These are phyloP conservation scores for Notiomystis cincta DNA, from an alignment of 2,113 vertebrate genomes.

Conservation along the genomic window DNA sequence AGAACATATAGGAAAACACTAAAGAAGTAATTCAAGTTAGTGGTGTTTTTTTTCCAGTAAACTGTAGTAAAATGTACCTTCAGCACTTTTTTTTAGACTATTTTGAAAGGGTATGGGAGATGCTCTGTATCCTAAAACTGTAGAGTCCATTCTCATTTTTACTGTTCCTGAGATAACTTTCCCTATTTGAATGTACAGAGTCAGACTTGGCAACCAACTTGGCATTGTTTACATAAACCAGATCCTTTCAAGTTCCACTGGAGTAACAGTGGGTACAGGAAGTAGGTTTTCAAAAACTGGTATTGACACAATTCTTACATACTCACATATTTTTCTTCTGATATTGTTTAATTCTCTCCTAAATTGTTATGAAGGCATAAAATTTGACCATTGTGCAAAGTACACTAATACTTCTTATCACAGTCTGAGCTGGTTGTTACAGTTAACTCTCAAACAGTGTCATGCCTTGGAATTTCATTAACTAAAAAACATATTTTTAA, in stretches of 20 bases:
- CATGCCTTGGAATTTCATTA: neutral
- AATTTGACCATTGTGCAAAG: neutral
- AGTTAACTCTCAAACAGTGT: neutral
- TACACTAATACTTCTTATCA: neutral
- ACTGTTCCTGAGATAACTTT: neutral
- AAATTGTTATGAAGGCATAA: neutral
- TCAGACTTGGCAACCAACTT: neutral
- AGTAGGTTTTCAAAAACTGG: neutral
- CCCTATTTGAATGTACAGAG: neutral
- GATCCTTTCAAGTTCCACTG: neutral
- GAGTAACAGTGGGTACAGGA: neutral
- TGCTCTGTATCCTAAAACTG: neutral
- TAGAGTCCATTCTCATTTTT: neutral
- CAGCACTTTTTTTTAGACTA: neutral
- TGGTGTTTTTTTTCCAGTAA: neutral
- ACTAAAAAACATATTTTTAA: neutral
- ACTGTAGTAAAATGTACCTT: neutral
- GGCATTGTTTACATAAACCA: neutral
- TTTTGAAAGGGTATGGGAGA: neutral
- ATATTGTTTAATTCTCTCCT: neutral
- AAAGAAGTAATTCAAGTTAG: neutral
- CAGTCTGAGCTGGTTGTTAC: neutral
- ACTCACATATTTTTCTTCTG: neutral
- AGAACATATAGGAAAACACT: neutral
- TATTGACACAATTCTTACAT: neutral